These are phyloP conservation scores for Yponomeuta evonymella DNA, from an alignment of 2,888 invertebrate genomes.

Conservation along the genomic window DNA sequence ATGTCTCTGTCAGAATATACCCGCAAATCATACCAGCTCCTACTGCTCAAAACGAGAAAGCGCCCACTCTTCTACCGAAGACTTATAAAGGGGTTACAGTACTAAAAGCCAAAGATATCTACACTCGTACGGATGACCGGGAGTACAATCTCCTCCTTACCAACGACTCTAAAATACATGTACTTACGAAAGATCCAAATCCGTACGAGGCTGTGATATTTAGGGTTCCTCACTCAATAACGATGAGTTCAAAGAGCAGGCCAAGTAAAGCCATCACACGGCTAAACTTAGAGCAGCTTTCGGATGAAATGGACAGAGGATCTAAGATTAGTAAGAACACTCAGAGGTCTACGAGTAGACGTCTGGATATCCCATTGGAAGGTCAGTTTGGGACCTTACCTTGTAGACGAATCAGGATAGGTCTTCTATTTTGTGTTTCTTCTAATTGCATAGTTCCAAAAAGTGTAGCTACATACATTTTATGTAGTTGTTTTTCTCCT, in stretches of 20 bases:
- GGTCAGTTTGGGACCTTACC: background rate
- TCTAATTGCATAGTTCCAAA: too few species aligned
- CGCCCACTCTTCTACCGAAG: background rate
- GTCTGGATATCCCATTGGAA: background rate
- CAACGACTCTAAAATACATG: constrained; percentile 26
- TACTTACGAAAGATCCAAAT: constrained; percentile 48
- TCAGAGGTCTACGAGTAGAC: background rate
- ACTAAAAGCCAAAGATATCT: background rate
- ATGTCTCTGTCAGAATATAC: background rate
- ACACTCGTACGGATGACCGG: background rate
- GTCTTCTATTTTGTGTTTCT: too few species aligned
- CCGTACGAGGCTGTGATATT: constrained; percentile 58
- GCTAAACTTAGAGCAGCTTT: background rate
- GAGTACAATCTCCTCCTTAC: background rate
- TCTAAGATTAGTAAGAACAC: background rate
- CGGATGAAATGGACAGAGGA: background rate
- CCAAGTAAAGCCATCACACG: background rate
- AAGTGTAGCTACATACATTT: too few species aligned
- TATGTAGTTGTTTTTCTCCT: too few species aligned
- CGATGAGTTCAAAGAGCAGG: background rate
- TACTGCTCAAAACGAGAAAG: background rate
- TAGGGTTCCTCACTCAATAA: constrained; percentile 16
- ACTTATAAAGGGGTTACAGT: background rate
- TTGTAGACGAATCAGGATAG: background rate
- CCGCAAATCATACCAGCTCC: background rate